phyloP scores from a whole-genome alignment of 2,797 vertebrate species.

The Kryptolebias ocellatus region DNA sequence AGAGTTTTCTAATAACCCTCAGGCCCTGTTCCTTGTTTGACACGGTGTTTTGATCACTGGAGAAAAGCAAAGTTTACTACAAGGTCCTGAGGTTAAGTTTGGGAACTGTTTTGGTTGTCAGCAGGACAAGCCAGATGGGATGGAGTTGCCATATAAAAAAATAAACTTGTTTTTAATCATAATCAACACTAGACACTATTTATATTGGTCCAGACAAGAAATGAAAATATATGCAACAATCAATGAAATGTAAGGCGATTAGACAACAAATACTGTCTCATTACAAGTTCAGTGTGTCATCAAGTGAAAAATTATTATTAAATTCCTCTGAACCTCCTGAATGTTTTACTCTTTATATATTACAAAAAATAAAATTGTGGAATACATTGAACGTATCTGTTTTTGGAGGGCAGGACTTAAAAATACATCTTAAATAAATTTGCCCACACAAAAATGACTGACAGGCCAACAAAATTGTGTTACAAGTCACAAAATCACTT shows the following conservation, averaged over 20 bases:
- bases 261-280: too few species aligned
- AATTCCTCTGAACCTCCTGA: too few species aligned
- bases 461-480: conserved; percentile 49
- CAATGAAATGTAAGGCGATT: too few species aligned
- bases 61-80: conserved; percentile 33
- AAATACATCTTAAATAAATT: not conserved
- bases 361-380: too few species aligned
- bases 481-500: conserved; percentile 48
- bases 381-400: too few species aligned
- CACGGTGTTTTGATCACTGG: conserved; percentile 46
- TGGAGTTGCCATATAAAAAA: conserved; percentile 12
- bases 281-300: too few species aligned
- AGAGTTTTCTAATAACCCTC: conserved; percentile 23
- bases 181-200: conserved; percentile 50
- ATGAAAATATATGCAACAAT: too few species aligned
- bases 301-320: too few species aligned
- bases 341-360: too few species aligned
- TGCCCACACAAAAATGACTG: conserved; percentile 50
- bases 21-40: conserved; percentile 17
- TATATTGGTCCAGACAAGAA: conserved; percentile 14
- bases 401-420: too few species aligned
- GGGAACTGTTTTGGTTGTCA: conserved; percentile 46
- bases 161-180: conserved; percentile 21
- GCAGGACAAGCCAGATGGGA: conserved; percentile 13
- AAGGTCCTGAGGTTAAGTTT: conserved; percentile 44